Evolutionary conservation across 2,888 invertebrate species (phyloP), one percentile per base, ranked within the genome.

Genomic region (Zygothrica quintamaculata): DNA sequence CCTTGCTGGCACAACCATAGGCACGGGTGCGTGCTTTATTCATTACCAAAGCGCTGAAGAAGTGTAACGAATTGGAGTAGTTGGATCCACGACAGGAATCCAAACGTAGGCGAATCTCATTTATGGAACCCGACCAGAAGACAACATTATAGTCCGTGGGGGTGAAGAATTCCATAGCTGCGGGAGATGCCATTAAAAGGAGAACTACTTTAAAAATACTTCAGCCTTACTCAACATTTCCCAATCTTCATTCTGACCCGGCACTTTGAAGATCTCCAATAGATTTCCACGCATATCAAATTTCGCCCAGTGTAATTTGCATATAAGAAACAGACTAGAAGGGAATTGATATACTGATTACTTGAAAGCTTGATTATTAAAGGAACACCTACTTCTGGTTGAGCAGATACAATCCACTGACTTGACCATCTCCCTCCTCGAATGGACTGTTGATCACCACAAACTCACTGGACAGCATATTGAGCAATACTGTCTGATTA

Each of bases 391-490:
- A 91, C 91, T 93, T 94, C 46, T 94, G 93, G 88, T 95, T 94
- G 44, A 94, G 91, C 43, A 96, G 90, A 79, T 92, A 92, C 0
- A 95, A 92, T 0, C 95, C 95, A 18, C 92, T 92, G 0, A 96
- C 94, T 7, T 88, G 86, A 2, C 88, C 89, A 16, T 92, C 91
- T 72, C 92, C 92, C 88, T 92, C 92, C 82, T 95, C 95, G 12
- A 98, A 92, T 0, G 97, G 97, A 88, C 97, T 97, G 37, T 96
- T 95, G 51, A 98, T 94, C 0, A 96, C 93, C 8, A 96, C 93
- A 85, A 96, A 97, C 91, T 99, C 99, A 87, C 98, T 98, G 1
- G 98, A 98, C 57, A 98, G 92, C 92, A 98, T 96, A 88, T 98
- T 98, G 13, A 98, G 92, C 1, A 99, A 92, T 70, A 98, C 95